Percentiles rank a stretch among this genome's conserved stretches.
Evolutionary conservation across 2,797 vertebrate genomes (phyloP).

Genomic region (Lateolabrax maculatus): DNA sequence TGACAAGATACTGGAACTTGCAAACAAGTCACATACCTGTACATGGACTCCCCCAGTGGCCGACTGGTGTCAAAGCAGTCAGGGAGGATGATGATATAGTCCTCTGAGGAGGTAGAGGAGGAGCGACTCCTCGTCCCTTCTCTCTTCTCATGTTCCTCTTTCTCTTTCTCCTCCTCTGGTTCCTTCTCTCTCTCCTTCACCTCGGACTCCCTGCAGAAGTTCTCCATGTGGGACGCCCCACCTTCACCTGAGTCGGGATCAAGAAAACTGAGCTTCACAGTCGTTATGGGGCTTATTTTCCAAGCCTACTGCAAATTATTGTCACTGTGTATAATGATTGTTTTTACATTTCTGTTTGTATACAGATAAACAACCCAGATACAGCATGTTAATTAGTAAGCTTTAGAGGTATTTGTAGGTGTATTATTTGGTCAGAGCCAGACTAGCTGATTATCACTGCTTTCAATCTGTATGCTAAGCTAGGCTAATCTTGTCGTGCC

Average conservation of each 20-base stretch:
- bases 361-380: no score
- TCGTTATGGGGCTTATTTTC: neutral
- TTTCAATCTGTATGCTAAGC: no score
- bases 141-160: slow-evolving; percentile 62
- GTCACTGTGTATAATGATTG: no score
- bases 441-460: no score
- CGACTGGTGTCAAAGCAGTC: slow-evolving; percentile 97
- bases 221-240: slow-evolving; percentile 60
- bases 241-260: slow-evolving; percentile 33
- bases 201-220: slow-evolving; percentile 55
- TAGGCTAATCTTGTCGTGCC: no score
- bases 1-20: no score
- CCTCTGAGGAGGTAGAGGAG: slow-evolving; percentile 93
- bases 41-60: slow-evolving; percentile 94
- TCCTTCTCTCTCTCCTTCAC: slow-evolving; percentile 47
- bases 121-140: slow-evolving; percentile 89
- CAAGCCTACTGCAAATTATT: neutral
- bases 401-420: no score
- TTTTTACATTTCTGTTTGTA: no score
- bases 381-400: no score
- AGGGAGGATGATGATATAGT: slow-evolving; percentile 96
- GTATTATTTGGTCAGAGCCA: no score
- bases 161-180: slow-evolving; percentile 35
- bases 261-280: neutral
- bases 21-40: slow-evolving; percentile 67